Evolutionary conservation across 2,797 vertebrate species (phyloP), one percentile per base, ranked within the genome.

Genomic region (Ceyx erithaca): DNA sequence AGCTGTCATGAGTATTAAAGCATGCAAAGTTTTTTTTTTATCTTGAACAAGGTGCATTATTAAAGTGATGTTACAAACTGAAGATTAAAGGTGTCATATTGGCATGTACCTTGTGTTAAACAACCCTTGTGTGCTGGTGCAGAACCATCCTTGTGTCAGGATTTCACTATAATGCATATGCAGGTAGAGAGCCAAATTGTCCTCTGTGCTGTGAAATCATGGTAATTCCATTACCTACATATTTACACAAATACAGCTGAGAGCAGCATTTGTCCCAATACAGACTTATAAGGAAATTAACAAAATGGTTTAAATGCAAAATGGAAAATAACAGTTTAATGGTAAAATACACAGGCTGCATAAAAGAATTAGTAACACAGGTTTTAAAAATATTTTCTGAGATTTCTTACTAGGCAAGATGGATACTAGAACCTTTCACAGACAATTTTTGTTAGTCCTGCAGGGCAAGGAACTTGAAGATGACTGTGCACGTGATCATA

Each of bases 321-420:
- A 82, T 31, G n/a, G 66, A 35, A 92, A 92, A 89, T 26, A 80
- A 19, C 37, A 89, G 20, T 70, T 81, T 72, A 86, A 84, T 67
- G 59, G 49, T 22, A 83, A 90, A 93, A 80, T 26, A 12, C 19
- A 21, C 2, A 25, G 33, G 12, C 30, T 92, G 13, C 58, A 25
- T 46, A 46, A 45, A 81, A 45, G 59, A 48, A 63, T 49, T 35
- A n/a, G 25, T 28, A 61, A 68, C 3, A 11, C 0, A 13, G 10
- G 4, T 48, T 85, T 62, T 30, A 13, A 59, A 66, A 87, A 54
- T 49, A 46, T 26, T 81, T 92, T 78, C 28, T 62, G n/a, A 67
- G 17, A 12, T 17, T 71, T 80, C 8, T 52, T 86, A 90, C 66
- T 63, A 43, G 43, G 46, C 18, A 70, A 67, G 23, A 46, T 3